A percentile compares a stretch with the other conserved stretches of the same genome.
These are phyloP conservation scores for Rhodeus uyekii DNA, from an alignment of 2,797 vertebrate genomes.

Conservation along the genomic window DNA sequence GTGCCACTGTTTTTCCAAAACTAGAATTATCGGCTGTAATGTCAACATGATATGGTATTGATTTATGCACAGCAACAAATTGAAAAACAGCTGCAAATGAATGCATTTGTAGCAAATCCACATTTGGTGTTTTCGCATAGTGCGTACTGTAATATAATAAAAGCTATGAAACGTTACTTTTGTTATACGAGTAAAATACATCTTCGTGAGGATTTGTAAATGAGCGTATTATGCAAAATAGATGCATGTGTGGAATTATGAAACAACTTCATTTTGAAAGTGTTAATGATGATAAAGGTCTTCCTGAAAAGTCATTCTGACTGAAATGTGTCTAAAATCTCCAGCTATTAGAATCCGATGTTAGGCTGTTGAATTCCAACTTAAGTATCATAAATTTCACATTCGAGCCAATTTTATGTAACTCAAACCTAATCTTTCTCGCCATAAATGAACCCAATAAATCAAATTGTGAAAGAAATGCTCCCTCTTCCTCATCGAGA, in stretches of 20 bases:
- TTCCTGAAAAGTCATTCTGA: constrained; percentile 17
- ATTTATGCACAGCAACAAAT: constrained; percentile 9
- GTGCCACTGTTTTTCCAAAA: constrained; percentile 25
- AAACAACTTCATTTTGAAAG: constrained; percentile 27
- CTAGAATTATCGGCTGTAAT: constrained; percentile 11
- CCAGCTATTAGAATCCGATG: constrained; percentile 16
- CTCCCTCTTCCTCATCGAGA: constrained; percentile 31
- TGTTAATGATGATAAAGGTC: constrained; percentile 39
- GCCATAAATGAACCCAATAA: constrained; percentile 49
- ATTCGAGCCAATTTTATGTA: constrained; percentile 31
- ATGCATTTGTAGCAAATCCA: background rate
- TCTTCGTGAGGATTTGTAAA: constrained; percentile 34
- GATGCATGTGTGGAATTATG: constrained; percentile 9
- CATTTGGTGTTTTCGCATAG: background rate
- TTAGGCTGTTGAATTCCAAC: constrained; percentile 28
- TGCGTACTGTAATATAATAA: constrained; percentile 1
- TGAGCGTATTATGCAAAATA: constrained; percentile 40
- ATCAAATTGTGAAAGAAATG: constrained; percentile 26
- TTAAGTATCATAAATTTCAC: constrained; percentile 32
- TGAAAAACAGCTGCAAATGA: constrained; percentile 10
- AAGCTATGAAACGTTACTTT: constrained; percentile 15
- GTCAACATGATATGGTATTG: constrained; percentile 18
- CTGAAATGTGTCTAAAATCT: constrained; percentile 19
- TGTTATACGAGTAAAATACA: constrained; percentile 23
- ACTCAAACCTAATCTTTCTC: constrained; percentile 42